These are phyloP conservation scores for Macaca nemestrina DNA, from an alignment of 2,113 vertebrate genomes.

Conservation along the genomic window DNA sequence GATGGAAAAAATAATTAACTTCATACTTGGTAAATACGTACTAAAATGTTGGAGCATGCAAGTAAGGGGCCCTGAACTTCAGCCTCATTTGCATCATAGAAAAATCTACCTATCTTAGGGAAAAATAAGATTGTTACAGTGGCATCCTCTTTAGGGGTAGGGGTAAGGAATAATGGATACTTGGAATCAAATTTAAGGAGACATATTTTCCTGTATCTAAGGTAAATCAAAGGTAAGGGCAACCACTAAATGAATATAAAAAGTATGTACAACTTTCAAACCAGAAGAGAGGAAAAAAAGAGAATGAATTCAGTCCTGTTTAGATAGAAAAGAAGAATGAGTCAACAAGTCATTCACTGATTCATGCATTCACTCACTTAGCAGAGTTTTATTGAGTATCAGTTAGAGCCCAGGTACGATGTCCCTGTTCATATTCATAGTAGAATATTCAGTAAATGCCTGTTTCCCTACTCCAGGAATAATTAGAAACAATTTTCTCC, in stretches of 20 bases:
- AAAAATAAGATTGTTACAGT: not conserved
- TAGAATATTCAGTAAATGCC: not conserved
- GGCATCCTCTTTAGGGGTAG: not conserved
- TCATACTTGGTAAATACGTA: not conserved
- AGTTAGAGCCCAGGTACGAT: not conserved
- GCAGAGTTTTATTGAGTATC: not conserved
- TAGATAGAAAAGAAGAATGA: not conserved
- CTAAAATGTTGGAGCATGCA: not conserved
- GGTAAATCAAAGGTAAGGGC: not conserved
- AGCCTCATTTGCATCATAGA: not conserved
- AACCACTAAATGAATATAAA: not conserved
- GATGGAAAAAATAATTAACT: not conserved
- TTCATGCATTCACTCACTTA: not conserved
- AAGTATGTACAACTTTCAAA: not conserved
- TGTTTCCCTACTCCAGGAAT: not conserved
- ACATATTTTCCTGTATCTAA: not conserved
- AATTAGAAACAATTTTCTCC: not conserved
- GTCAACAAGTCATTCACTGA: not conserved
- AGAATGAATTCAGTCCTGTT: not conserved
- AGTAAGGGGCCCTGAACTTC: not conserved
- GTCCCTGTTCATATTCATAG: not conserved
- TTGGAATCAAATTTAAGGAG: not conserved
- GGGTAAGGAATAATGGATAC: not conserved
- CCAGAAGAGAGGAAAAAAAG: not conserved
- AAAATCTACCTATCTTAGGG: not conserved